Conservation (phyloP, 2,113 vertebrate genomes). For the Odobenus rosmarus region DNA sequence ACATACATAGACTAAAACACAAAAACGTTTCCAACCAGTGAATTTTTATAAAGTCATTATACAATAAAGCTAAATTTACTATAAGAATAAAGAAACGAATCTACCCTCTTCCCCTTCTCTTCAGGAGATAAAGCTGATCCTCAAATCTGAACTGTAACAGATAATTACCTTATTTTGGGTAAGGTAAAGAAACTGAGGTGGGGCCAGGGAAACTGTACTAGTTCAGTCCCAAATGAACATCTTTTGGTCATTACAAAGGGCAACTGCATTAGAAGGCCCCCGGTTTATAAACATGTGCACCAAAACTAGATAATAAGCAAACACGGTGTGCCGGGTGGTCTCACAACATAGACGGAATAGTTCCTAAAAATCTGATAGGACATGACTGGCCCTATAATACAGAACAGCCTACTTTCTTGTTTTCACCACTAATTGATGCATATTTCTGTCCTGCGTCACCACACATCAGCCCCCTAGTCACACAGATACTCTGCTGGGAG, state of each 20-base stretch:
- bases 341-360: background rate
- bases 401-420: background rate
- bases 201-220: background rate
- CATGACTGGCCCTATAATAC: background rate
- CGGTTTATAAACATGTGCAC: background rate
- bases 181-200: background rate
- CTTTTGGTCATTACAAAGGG: background rate
- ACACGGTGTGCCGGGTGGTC: background rate
- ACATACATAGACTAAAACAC: background rate
- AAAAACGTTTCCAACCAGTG: background rate
- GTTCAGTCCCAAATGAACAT: background rate
- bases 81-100: background rate
- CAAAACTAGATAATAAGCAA: background rate
- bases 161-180: background rate
- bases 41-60: slow-evolving; percentile 5
- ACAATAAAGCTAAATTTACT: slow-evolving; percentile 26
- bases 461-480: background rate
- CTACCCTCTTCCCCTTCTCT: background rate
- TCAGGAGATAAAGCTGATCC: background rate
- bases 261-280: background rate
- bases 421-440: background rate
- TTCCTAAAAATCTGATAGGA: background rate
- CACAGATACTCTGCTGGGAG: background rate
- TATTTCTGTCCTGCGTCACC: background rate
- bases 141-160: background rate